phyloP scores from a whole-genome alignment of 2,797 vertebrate species.

The Cuculus canorus region DNA sequence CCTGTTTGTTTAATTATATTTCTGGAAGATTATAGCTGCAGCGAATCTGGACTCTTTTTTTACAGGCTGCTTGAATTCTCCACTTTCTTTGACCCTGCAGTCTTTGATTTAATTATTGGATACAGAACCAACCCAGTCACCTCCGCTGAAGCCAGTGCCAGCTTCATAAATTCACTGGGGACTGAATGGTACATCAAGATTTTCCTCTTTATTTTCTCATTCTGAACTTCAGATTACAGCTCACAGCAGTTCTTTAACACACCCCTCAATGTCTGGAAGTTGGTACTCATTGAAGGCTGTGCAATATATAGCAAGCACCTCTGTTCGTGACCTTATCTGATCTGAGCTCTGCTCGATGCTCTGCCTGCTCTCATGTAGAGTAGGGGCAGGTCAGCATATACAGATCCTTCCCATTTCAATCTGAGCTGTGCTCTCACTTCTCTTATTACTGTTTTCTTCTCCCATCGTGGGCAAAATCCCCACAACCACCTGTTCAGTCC shows the following conservation, averaged over 20 bases:
- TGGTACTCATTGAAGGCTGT: accelerated
- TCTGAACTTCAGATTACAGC: neutral
- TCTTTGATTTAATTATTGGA: neutral
- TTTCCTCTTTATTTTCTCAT: neutral
- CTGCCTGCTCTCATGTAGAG: neutral
- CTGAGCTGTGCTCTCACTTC: neutral
- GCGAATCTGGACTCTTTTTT: neutral
- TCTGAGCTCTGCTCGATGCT: neutral
- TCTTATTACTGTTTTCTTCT: neutral
- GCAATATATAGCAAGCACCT: neutral
- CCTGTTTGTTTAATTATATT: constrained; percentile 50
- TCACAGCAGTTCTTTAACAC: neutral
- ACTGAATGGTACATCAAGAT: neutral
- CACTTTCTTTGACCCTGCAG: neutral
- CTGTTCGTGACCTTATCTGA: neutral
- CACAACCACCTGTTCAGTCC: too few species aligned
- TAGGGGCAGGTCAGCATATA: neutral
- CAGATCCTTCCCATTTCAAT: neutral
- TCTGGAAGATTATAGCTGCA: constrained; percentile 36
- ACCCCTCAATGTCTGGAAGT: neutral
- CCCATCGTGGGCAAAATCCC: neutral
- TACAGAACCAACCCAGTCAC: neutral
- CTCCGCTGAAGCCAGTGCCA: neutral
- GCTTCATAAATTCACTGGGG: neutral
- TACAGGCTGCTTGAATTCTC: neutral